Evolutionary conservation across 2,113 vertebrate species (phyloP).

Genomic region (Paradoxurus hermaphroditus): DNA sequence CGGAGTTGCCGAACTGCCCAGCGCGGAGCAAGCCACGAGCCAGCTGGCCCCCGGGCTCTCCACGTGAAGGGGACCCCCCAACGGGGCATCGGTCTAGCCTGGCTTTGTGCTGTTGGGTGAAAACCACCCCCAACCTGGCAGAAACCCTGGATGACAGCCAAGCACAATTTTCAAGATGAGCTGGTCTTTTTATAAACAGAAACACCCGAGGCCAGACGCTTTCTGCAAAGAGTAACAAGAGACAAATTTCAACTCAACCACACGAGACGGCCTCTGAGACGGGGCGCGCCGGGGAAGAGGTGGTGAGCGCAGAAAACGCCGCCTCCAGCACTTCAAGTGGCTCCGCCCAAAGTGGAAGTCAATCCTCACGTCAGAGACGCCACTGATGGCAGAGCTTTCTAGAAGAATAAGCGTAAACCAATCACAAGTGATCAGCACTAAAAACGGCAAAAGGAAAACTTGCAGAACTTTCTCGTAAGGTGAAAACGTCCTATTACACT

Average conservation of each 20-base stretch:
- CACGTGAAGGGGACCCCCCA: not conserved
- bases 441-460: not conserved
- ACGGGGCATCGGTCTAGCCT: constrained; percentile 44
- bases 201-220: not conserved
- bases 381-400: not conserved
- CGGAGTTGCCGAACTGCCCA: not conserved
- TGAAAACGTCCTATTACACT: too few relatives aligned
- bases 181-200: not conserved
- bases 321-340: not conserved
- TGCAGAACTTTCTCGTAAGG: too few relatives aligned
- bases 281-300: fast-evolving
- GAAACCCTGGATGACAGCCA: not conserved
- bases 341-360: too few relatives aligned
- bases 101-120: constrained; percentile 37
- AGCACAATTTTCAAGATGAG: not conserved
- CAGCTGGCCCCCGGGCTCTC: not conserved
- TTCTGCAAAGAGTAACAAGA: not conserved
- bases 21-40: not conserved
- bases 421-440: not conserved
- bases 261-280: too few relatives aligned
- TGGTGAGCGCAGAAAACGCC: too few relatives aligned
- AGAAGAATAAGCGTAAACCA: not conserved
- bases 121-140: constrained; percentile 1
- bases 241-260: not conserved
- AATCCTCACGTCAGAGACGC: too few relatives aligned